Conservation (phyloP, 2,888 invertebrate genomes). For the Troides oblongomaculatus region DNA sequence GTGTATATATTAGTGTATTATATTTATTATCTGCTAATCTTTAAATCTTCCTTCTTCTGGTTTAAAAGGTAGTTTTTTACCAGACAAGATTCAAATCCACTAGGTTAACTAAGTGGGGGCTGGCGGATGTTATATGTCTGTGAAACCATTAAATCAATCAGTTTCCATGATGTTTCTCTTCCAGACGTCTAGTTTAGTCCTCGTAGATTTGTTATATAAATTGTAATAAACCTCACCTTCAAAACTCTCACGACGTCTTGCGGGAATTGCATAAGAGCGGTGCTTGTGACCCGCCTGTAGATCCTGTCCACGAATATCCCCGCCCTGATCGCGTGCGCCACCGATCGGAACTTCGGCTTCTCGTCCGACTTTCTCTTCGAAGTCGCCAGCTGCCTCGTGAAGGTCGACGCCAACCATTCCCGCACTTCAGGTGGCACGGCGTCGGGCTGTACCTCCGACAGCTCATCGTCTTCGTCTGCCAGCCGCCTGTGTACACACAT, state of each 20-base stretch:
- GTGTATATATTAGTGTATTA: too few relatives aligned
- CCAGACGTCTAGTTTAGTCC: too few relatives aligned
- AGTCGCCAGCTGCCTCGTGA: constrained; percentile 93
- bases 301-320: constrained; percentile 98
- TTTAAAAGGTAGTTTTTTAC: too few relatives aligned
- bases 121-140: too few relatives aligned
- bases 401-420: constrained; percentile 97
- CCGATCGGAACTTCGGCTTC: constrained; percentile 94
- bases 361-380: constrained; percentile 88
- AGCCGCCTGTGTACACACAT: constrained; percentile 81
- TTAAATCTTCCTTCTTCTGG: too few relatives aligned
- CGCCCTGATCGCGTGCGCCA: constrained; percentile 97
- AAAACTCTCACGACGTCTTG: constrained; percentile 91
- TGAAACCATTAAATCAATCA: too few relatives aligned
- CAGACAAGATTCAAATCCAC: too few relatives aligned
- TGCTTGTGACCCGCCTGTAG: constrained; percentile 89
- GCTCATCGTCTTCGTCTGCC: constrained; percentile 95
- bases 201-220: too few relatives aligned
- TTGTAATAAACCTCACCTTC: constrained; percentile 80
- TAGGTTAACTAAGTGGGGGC: too few relatives aligned
- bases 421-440: constrained; percentile 97
- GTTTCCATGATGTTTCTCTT: too few relatives aligned
- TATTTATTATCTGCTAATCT: too few relatives aligned
- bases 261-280: constrained; percentile 92
- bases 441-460: constrained; percentile 97